Evolutionary conservation across 2,888 invertebrate genomes (phyloP).

Genomic region (Cantharis rufa): DNA sequence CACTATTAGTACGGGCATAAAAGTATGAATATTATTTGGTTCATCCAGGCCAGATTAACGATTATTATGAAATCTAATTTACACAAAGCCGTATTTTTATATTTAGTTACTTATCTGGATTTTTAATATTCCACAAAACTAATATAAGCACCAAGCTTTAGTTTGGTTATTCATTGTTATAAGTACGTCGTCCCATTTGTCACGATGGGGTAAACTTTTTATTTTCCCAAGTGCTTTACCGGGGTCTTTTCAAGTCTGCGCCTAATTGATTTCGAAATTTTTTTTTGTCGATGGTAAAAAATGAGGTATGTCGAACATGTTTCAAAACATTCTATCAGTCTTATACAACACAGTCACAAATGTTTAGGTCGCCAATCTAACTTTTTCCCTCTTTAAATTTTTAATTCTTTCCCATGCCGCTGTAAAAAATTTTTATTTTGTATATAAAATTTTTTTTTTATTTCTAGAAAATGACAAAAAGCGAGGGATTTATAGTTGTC

Average conservation of each 20-base stretch:
- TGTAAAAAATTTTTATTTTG: neutral
- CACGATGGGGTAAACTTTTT: neutral
- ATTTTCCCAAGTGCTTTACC: neutral
- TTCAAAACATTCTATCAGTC: constrained; percentile 56
- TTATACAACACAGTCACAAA: constrained; percentile 53
- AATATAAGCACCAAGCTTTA: no score
- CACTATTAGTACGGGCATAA: no score
- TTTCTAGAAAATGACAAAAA: neutral
- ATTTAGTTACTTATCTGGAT: neutral
- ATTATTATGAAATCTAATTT: neutral
- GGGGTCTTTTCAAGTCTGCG: neutral
- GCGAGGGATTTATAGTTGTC: neutral
- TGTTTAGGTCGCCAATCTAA: neutral
- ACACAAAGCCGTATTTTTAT: neutral
- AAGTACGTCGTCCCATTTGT: no score
- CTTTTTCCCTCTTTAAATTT: neutral
- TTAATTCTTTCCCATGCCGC: neutral
- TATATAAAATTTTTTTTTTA: neutral
- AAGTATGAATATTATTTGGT: neutral
- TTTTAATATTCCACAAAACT: neutral
- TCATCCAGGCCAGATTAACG: neutral
- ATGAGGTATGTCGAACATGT: neutral
- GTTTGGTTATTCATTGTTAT: no score
- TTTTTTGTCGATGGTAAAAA: neutral
- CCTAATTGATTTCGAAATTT: neutral